Evolutionary conservation across 2,888 invertebrate species (phyloP), one percentile per base, ranked within the genome.

Genomic region (Drosophila macrothrix): DNA sequence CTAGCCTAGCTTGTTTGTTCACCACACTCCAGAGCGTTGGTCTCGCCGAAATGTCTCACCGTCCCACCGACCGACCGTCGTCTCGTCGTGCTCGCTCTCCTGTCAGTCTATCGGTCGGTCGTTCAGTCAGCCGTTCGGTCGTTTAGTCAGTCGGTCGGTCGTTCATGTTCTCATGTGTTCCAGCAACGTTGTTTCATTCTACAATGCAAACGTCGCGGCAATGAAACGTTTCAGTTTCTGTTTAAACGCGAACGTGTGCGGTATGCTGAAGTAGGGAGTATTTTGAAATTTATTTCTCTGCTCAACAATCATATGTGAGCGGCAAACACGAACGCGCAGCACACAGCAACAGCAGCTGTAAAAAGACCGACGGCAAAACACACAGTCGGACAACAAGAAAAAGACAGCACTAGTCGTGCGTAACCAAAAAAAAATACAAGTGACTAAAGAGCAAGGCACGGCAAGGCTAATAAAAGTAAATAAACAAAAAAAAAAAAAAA

Each of bases 361-460:
- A 63, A 86, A 80, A 79, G 49, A 61, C 84, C 88, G 88, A 79
- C 84, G 84, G 84, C 79, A 87, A 85, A 83, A 78, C 46, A 46
- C 46, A 46, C 78, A 60, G 61, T 35, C 52, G 16, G 59, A 29
- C 22, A 61, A 52, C 3, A 62, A 52, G 49, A 46, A 39, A 67
- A 43, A 43, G 71, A 60, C 37, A 25, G 29, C 31, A 68, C 65
- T 79, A 58, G 25, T 65, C 63, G 78, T 71, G 76, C 71, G 74
- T 76, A 72, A 71, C 73, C 29, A 56, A 56, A 28, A 58, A 56
- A 29, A 35, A 35, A 35, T 35, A 58, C 58, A 67, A 80, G 76
- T 78, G 75, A 77, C 78, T 71, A 69, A 78, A 70, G 33, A 67
- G 39, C 49, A 39, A 53, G 46, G 29, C 73, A 65, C 25, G 49